phyloP scores from a whole-genome alignment of 1,140 invertebrate species.

The Atta cephalotes region DNA sequence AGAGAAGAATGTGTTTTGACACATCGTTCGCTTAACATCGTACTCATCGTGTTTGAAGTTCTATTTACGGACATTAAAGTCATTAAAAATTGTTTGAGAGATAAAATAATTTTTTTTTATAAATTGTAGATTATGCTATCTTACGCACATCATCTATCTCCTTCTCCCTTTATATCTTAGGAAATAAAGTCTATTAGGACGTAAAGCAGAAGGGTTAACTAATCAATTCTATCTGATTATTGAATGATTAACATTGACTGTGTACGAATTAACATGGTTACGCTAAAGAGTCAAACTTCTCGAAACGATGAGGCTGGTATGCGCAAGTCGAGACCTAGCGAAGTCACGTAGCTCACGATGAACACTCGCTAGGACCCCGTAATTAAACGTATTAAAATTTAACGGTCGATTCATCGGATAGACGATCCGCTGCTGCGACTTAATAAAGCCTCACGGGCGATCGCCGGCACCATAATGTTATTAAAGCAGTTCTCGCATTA shows the following conservation, averaged over 20 bases:
- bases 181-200: neutral
- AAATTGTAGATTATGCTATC: neutral
- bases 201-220: neutral
- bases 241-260: slow-evolving; percentile 28
- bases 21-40: neutral
- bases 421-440: slow-evolving; percentile 74
- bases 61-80: neutral
- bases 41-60: neutral
- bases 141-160: neutral
- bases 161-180: neutral
- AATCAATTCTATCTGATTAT: slow-evolving; percentile 28
- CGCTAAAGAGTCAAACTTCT: slow-evolving; percentile 28
- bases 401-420: slow-evolving; percentile 71
- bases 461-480: slow-evolving; percentile 74
- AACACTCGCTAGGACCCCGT: slow-evolving; percentile 65
- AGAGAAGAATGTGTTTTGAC: slow-evolving; percentile 1
- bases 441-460: slow-evolving; percentile 76
- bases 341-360: slow-evolving; percentile 7
- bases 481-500: slow-evolving; percentile 76
- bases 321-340: slow-evolving; percentile 27
- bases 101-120: neutral
- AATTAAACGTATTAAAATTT: slow-evolving; percentile 83
- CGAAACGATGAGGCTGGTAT: neutral
- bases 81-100: neutral
- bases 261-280: slow-evolving; percentile 20